Evolutionary conservation across 2,113 vertebrate genomes (phyloP).

Genomic region (western clawed frog (Xenopus tropicalis)): UCB_Xtro_10.0 CM004446.2:136961001-136961500

Average conservation of each 20-base stretch:
- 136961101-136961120: no score
- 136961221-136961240: not conserved
- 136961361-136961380: conserved; percentile 23
- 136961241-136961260: not conserved
- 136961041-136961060: no score
- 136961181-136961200: no score
- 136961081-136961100: no score
- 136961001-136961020: no score
- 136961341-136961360: conserved; percentile 30
- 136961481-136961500: not conserved
- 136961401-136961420: not conserved
- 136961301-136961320: conserved; percentile 15
- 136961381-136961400: conserved; percentile 14
- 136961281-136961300: conserved; percentile 13
- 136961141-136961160: no score
- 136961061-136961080: no score
- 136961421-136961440: not conserved
- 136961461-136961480: conserved; percentile 22
- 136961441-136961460: conserved; percentile 10
- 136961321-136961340: conserved; percentile 5
- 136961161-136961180: no score
- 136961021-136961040: no score
- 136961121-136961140: no score
- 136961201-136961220: no score
- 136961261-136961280: conserved; percentile 1